Evolutionary conservation across 2,888 invertebrate species (phyloP).

Genomic region (Nezara viridula): DNA sequence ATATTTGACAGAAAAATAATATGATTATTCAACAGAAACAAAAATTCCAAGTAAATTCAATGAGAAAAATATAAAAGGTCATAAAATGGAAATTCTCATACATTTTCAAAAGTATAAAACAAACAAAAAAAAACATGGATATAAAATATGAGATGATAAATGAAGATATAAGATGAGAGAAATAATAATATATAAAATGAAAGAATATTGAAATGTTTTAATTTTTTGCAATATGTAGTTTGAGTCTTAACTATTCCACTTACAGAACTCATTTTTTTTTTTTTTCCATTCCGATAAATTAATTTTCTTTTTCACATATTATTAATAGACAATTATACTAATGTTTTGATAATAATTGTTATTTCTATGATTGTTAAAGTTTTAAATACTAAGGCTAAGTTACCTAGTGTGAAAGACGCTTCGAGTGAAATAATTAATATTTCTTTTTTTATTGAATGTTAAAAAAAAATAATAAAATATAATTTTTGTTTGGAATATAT

Average conservation of each 20-base stretch:
- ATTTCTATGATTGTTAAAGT: not conserved
- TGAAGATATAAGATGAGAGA: not conserved
- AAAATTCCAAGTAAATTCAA: not conserved
- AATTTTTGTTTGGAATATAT: not conserved
- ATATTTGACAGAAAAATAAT: too few species aligned
- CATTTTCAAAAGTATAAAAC: not conserved
- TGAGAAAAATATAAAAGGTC: not conserved
- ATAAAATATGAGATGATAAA: not conserved
- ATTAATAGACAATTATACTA: not conserved
- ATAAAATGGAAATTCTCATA: not conserved
- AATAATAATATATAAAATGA: not conserved
- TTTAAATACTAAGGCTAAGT: not conserved
- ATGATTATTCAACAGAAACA: too few species aligned
- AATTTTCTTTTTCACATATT: not conserved
- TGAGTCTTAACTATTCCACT: not conserved
- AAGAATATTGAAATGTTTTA: not conserved
- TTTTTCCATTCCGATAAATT: not conserved
- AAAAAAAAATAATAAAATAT: not conserved
- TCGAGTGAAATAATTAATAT: not conserved
- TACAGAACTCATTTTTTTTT: not conserved
- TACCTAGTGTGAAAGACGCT: constrained; percentile 16
- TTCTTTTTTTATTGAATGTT: not conserved
- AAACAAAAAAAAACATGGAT: not conserved
- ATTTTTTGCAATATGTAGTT: not conserved
- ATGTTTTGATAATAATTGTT: not conserved